Base-by-base conservation (phyloP, 37 sponge, comb jelly and placozoan species). In the Cliona cf. orientalis region DNA sequence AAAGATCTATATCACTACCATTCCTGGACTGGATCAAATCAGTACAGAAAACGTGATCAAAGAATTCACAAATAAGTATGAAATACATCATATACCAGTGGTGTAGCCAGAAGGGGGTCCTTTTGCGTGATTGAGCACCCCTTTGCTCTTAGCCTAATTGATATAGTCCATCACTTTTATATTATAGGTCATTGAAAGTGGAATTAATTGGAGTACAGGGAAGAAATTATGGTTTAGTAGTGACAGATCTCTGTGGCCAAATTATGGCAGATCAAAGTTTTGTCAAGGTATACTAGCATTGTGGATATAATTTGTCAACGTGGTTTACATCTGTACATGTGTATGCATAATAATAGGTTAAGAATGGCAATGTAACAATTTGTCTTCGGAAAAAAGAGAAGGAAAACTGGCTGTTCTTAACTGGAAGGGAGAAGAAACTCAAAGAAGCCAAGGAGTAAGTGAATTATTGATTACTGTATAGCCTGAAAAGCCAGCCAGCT, bases 1-100 rank as follows among this genome's bases (percentile, higher is more conserved):
- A 14, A 99, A 99, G 69, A 86, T 99, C 4, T 97, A 99, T 61
- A 84, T 99, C 44, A 83, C 82, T 7, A 79, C 71, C 80, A 71
- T 97, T 34, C 66, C 86, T 63, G 91, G 89, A 46, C 46, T 87
- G 14, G 85, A 80, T 31, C 71, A 69, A 19, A 58, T 92, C 21
- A 81, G 45, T 17, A 57, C 69, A 5, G 91, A 87, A 35, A 83
- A 95, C 41, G 53, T 49, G 53, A 19, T 14, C 53, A 49, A 9
- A 49, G 55, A 72, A 22, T 49, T 72, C 55, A 49, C 39, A 19
- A 35, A 72, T 25, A 72, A 28, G 73, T n/a, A n/a, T n/a, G n/a
- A n/a, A n/a, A n/a, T n/a, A n/a, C n/a, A n/a, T n/a, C n/a, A n/a
- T n/a, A n/a, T n/a, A n/a, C n/a, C n/a, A n/a, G n/a, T n/a, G n/a